Evolutionary conservation across 2,113 vertebrate genomes (phyloP).

Genomic region (Piprites chloris): DNA sequence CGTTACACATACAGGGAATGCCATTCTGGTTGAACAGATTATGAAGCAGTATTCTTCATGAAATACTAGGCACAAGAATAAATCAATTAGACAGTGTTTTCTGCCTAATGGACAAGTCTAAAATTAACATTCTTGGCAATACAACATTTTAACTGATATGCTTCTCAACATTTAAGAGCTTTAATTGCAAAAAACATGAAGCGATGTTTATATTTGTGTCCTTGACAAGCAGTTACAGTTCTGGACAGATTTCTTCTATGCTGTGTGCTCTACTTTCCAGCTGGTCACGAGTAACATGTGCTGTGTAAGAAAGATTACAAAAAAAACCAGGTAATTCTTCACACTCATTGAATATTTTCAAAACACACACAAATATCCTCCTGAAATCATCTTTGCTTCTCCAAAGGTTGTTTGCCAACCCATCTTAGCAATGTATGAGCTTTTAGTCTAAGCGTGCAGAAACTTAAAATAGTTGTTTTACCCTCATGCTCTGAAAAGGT

Average conservation of each 20-base stretch:
- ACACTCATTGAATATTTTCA: not conserved
- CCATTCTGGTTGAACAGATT: constrained; percentile 49
- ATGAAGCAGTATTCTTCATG: constrained; percentile 60
- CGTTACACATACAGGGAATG: constrained; percentile 54
- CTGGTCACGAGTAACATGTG: constrained; percentile 65
- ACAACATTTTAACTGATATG: constrained; percentile 66
- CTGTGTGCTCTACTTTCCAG: constrained; percentile 67
- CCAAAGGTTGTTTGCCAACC: not conserved
- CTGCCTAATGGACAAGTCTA: constrained; percentile 64
- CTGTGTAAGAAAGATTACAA: constrained; percentile 56
- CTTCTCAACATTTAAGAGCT: constrained; percentile 67
- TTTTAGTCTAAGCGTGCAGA: not conserved
- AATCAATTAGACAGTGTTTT: constrained; percentile 62
- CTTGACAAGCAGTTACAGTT: constrained; percentile 68
- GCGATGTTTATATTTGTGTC: constrained; percentile 62
- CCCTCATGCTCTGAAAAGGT: not conserved
- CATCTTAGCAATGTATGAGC: not conserved
- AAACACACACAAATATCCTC: not conserved
- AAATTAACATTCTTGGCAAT: constrained; percentile 75
- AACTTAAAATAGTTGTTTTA: not conserved
- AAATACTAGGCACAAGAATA: constrained; percentile 70
- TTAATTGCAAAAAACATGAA: constrained; percentile 68
- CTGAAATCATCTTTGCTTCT: not conserved
- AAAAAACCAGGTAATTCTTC: not conserved
- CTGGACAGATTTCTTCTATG: constrained; percentile 72